Evolutionary conservation across 2,113 vertebrate genomes (phyloP).

Genomic region (Tenrec ecaudatus): DNA sequence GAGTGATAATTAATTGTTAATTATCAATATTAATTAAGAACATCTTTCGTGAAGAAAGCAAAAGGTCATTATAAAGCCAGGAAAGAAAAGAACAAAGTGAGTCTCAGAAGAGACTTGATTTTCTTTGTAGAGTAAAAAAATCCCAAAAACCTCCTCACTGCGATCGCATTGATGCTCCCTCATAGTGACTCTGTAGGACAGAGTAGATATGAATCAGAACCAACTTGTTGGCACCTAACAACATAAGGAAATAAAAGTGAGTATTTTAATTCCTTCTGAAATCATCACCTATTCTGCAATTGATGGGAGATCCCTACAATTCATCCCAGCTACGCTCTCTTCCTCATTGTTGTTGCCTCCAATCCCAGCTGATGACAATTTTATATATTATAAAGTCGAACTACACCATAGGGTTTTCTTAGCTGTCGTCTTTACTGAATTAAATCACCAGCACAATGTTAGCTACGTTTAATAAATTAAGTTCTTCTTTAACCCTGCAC

Average conservation of each 20-base stretch:
- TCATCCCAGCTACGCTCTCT: background rate
- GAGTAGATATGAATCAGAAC: too few species aligned
- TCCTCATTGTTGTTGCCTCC: background rate
- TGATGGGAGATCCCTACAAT: slow-evolving; percentile 4
- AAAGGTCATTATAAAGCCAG: too few species aligned
- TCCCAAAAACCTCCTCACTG: too few species aligned
- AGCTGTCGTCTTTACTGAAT: background rate
- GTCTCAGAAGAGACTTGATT: too few species aligned
- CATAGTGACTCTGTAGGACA: too few species aligned
- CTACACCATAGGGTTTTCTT: background rate
- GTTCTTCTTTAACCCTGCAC: background rate
- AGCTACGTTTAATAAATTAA: background rate
- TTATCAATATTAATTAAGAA: too few species aligned
- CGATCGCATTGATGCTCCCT: too few species aligned
- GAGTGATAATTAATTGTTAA: too few species aligned
- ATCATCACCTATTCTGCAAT: background rate
- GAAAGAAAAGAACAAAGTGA: too few species aligned
- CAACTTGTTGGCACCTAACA: background rate
- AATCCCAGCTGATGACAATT: background rate
- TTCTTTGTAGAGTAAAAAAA: too few species aligned
- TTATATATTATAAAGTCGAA: background rate
- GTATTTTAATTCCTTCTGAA: background rate
- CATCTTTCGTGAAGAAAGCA: too few species aligned
- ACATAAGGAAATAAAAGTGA: background rate
- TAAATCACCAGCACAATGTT: slow-evolving; percentile 10